A percentile compares a stretch with the other conserved stretches of the same genome.
These are phyloP conservation scores for Drosophila novamexicana DNA, from an alignment of 1,140 invertebrate species.

Conservation along the genomic window DNA sequence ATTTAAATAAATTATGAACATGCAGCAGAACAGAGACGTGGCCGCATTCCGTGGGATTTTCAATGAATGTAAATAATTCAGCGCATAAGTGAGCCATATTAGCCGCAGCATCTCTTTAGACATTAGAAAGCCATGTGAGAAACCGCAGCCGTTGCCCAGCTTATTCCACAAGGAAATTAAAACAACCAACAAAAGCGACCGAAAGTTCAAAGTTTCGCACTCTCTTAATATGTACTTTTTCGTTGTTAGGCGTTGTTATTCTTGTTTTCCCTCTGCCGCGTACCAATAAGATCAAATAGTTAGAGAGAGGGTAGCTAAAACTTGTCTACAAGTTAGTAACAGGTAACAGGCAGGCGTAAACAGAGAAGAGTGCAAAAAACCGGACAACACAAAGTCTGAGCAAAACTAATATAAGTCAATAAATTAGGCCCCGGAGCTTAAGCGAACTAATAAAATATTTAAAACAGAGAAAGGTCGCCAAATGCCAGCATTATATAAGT, in stretches of 20 bases:
- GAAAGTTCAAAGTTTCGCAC: constrained; percentile 44
- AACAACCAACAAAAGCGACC: constrained; percentile 37
- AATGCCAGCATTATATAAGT: too few relatives aligned
- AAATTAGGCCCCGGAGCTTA: too few relatives aligned
- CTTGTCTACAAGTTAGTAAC: too few relatives aligned
- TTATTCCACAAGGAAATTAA: constrained; percentile 79
- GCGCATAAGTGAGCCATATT: constrained; percentile 73
- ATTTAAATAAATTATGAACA: constrained; percentile 79
- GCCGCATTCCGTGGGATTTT: constrained; percentile 49
- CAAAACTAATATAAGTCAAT: too few relatives aligned
- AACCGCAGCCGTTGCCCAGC: constrained; percentile 44
- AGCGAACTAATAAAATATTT: too few relatives aligned
- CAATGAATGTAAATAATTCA: constrained; percentile 79
- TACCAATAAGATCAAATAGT: too few relatives aligned
- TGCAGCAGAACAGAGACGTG: constrained; percentile 16
- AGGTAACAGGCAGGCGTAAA: too few relatives aligned
- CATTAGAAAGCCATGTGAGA: constrained; percentile 75
- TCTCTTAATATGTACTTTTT: constrained; percentile 21
- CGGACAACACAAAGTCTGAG: too few relatives aligned
- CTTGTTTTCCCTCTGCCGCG: constrained; percentile 15
- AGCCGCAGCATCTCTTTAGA: constrained; percentile 54
- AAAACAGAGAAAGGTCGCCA: too few relatives aligned
- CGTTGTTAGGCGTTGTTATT: not conserved
- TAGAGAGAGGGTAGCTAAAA: not conserved
- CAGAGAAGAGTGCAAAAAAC: too few relatives aligned